Percentiles rank a stretch among this genome's conserved stretches.
Conservation (phyloP, 2,113 vertebrate genomes). For the Lipophrys pholis region DNA sequence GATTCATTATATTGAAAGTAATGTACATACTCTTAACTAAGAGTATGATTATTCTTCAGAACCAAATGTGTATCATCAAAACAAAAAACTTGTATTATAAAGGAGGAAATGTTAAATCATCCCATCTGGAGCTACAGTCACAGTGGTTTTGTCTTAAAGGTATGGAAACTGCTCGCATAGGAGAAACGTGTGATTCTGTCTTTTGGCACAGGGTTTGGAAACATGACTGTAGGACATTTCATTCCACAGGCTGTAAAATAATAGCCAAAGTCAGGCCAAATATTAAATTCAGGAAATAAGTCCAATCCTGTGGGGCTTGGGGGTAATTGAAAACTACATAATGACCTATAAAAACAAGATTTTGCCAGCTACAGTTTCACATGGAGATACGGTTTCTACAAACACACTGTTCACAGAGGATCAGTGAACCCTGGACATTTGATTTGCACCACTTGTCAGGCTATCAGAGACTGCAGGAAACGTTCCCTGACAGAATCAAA, state of each 20-base stretch:
- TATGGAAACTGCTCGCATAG: not conserved
- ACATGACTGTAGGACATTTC: conserved; percentile 14
- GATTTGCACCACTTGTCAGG: conserved; percentile 63
- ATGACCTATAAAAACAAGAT: not conserved
- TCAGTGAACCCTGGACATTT: conserved; percentile 49
- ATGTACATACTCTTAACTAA: no score
- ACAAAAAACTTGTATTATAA: no score
- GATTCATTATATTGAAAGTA: no score
- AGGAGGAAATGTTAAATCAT: no score
- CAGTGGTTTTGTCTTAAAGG: no score
- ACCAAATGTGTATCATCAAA: no score
- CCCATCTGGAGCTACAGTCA: no score
- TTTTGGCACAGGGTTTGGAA: conserved; percentile 12
- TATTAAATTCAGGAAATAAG: conserved; percentile 27
- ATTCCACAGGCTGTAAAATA: conserved; percentile 30
- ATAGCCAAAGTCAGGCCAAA: not conserved
- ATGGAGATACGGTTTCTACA: conserved; percentile 47
- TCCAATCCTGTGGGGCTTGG: not conserved
- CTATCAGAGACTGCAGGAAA: conserved; percentile 50
- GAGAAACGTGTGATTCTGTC: conserved; percentile 6
- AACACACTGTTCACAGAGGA: conserved; percentile 26
- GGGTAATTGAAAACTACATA: not conserved
- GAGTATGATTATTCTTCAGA: no score
- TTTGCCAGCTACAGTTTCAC: conserved; percentile 26
- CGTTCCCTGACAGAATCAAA: conserved; percentile 48